Evolutionary conservation across 2,888 invertebrate genomes (phyloP).

Genomic region (Allacma fusca): DNA sequence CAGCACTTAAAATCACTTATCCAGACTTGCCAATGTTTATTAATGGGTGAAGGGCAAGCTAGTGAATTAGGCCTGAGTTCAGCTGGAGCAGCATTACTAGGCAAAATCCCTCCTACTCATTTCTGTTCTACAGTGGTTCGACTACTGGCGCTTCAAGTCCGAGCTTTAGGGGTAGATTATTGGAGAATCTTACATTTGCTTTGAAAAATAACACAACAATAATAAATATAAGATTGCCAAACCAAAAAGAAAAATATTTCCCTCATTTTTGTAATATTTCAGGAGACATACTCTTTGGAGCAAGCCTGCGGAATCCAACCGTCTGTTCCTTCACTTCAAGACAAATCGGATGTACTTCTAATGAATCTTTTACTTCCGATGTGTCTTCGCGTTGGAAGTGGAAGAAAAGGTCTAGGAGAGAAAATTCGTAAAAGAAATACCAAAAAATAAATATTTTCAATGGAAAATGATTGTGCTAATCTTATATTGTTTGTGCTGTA

Average conservation of each 20-base stretch:
- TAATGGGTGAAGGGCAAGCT: constrained; percentile 77
- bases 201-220: too few relatives aligned
- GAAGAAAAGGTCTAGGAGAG: constrained; percentile 78
- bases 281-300: constrained; percentile 88
- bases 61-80: constrained; percentile 72
- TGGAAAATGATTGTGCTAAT: too few relatives aligned
- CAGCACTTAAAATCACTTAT: constrained; percentile 91
- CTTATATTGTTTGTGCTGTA: background rate
- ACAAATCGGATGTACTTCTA: constrained; percentile 93
- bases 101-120: constrained; percentile 89
- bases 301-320: constrained; percentile 93
- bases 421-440: background rate
- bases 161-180: constrained; percentile 87
- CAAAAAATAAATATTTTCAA: too few relatives aligned
- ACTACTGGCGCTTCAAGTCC: constrained; percentile 91
- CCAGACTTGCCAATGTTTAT: constrained; percentile 82
- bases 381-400: constrained; percentile 93
- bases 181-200: too few relatives aligned
- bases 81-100: constrained; percentile 85
- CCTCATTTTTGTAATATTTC: constrained; percentile 48
- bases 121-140: constrained; percentile 97
- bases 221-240: constrained; percentile 1
- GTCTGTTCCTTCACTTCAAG: constrained; percentile 81
- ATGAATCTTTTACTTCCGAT: constrained; percentile 96
- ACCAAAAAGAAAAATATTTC: too few relatives aligned